Evolutionary conservation across 2,113 vertebrate species (phyloP), one percentile per base, ranked within the genome.

Genomic region (Lathamus discolor): DNA sequence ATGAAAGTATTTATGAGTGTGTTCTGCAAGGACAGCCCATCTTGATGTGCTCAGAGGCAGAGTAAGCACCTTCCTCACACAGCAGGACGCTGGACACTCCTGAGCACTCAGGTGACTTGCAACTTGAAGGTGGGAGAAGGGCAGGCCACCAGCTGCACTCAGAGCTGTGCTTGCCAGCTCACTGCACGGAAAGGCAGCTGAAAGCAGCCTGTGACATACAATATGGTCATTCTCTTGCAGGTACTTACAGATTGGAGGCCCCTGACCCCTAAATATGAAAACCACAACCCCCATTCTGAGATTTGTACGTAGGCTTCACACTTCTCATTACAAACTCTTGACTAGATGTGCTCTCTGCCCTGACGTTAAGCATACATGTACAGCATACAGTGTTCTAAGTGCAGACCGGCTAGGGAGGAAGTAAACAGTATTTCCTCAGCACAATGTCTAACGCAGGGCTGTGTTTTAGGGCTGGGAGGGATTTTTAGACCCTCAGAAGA

Each of bases 331-430:
- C 1, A 1, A 78, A 51, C 35, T 63, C 55, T 52, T 23, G 33
- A 64, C 35, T 37, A 17, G 39, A 15, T 44, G 17, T 46, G 72
- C n/a, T 74, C n/a, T 74, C 44, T 87, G 70, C 31, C 28, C 66
- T 66, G 48, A 64, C 73, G 48, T 82, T 64, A 48, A 79, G 52
- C 10, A 1, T 22, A 4, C 3, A 17, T 3, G 25, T 49, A 31
- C 9, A n/a, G 37, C 0, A 0, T 19, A 8, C 39, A 0, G 23
- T 16, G 41, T 70, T 69, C 25, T 17, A 64, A 76, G 43, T 24
- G 55, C 33, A 35, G 13, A 27, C n/a, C 5, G 4, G 48, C 44
- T 87, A 74, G 84, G 63, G 41, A 85, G 72, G 57, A 79, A 76
- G 16, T 19, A 78, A 55, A 29, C 41, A 54, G 8, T 57, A 90